Evolutionary conservation across 2,888 invertebrate genomes (phyloP), one percentile per base, ranked within the genome.

Genomic region (Synergus laeviventris): DNA sequence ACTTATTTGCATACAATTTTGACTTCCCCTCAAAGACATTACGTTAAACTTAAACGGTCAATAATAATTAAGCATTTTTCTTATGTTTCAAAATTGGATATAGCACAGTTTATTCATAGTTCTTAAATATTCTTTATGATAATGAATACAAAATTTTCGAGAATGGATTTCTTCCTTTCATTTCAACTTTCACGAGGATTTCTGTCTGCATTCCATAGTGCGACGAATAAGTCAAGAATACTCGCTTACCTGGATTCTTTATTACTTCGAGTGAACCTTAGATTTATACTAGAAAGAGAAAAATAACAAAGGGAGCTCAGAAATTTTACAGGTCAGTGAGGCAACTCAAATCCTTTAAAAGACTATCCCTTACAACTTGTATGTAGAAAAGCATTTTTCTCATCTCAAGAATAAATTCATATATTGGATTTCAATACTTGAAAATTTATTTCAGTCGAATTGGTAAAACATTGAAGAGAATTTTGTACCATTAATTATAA

Each of bases 261-360:
- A 66, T 45, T 42, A 45, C 66, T 45, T 45, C 14, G 42, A 66
- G 45, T 45, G n/a, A 31, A 21, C 21, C 45, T 42, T 45, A 66
- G 66, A 66, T 66, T 66, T 66, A 66, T 66, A 45, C 16, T n/a
- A 42, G 21, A 24, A 66, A 45, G 21, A 66, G 42, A 45, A 66
- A 66, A 45, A 66, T 66, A 9, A 45, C 45, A 45, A 45, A 66
- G 24, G 16, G 42, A 45, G 66, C 45, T 66, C n/a, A 16, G 45
- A 66, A 66, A 42, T 66, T 24, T 66, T 42, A 45, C 42, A 66
- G 66, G 66, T 24, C 42, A 31, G 24, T 66, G 14, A n/a, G n/a
- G 42, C 45, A 24, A 9, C 16, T 66, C 21, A 45, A 66, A 66
- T 66, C 45, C 39, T 45, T 21, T 4, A 21, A 56, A 12, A 49